A percentile compares a stretch with the other conserved stretches of the same genome.
phyloP scores from a whole-genome alignment of 2,797 vertebrate genomes.

The Carapus acus region DNA sequence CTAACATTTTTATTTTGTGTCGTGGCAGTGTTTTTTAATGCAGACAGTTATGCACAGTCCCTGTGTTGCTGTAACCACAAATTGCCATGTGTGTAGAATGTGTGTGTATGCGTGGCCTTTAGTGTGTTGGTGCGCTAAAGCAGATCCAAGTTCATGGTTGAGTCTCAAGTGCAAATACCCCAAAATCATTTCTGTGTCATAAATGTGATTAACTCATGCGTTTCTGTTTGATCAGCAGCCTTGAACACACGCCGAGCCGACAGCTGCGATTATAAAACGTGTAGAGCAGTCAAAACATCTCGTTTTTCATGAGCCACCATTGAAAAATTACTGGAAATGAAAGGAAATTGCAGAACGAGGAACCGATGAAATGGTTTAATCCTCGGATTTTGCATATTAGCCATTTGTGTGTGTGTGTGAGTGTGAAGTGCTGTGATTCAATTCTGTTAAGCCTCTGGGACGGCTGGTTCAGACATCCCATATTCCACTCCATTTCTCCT shows the following conservation, averaged over 20 bases:
- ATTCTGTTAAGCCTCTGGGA: neutral
- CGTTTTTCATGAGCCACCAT: neutral
- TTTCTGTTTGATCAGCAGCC: constrained; percentile 42
- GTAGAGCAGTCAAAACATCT: too few relatives aligned
- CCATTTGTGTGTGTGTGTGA: too few relatives aligned
- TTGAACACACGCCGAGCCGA: constrained; percentile 26
- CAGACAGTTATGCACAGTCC: too few relatives aligned
- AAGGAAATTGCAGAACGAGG: neutral
- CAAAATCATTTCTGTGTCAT: constrained; percentile 32
- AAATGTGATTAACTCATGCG: constrained; percentile 44
- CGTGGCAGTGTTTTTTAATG: too few relatives aligned
- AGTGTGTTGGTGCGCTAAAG: neutral
- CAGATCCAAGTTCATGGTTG: constrained; percentile 1
- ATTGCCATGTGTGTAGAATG: too few relatives aligned
- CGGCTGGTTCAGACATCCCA: constrained; percentile 7
- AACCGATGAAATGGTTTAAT: constrained; percentile 1
- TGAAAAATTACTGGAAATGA: neutral
- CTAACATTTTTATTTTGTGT: too few relatives aligned
- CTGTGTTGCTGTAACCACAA: too few relatives aligned
- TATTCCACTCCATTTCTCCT: constrained; percentile 31
- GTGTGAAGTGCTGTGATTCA: too few relatives aligned
- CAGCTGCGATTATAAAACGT: constrained; percentile 17
- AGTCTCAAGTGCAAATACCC: constrained; percentile 36
- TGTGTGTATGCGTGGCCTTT: too few relatives aligned
- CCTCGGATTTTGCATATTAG: too few relatives aligned